These are phyloP conservation scores for Myiagra hebetior DNA, from an alignment of 2,113 vertebrate genomes.

Conservation along the genomic window DNA sequence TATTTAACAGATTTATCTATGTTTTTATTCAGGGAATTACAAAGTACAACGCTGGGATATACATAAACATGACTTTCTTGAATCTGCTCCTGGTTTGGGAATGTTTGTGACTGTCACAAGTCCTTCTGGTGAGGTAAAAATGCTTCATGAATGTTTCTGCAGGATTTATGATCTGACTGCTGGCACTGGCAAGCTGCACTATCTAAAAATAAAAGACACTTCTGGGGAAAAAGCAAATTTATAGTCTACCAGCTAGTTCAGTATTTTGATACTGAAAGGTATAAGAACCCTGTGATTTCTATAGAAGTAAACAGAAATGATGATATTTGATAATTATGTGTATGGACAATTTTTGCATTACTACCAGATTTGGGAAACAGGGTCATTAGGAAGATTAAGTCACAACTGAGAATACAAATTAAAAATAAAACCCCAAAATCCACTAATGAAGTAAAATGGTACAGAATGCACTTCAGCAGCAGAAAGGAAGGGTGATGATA, in stretches of 20 bases:
- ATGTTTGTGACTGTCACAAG: conserved; percentile 81
- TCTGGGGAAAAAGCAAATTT: background rate
- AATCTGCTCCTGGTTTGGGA: conserved; percentile 82
- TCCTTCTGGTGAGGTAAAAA: conserved; percentile 76
- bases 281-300: background rate
- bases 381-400: background rate
- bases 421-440: background rate
- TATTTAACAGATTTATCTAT: background rate
- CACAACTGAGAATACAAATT: background rate
- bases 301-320: background rate
- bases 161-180: background rate
- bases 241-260: background rate
- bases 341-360: background rate
- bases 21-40: conserved; percentile 78
- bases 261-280: background rate
- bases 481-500: background rate
- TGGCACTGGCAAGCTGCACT: background rate
- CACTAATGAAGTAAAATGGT: background rate
- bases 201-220: background rate
- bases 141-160: background rate
- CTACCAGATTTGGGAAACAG: background rate
- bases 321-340: background rate
- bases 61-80: conserved; percentile 51
- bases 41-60: conserved; percentile 83
- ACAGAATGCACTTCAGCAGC: background rate